Base-by-base conservation (phyloP, 2,797 vertebrate genomes). In the Ptychadena robeensis region DNA sequence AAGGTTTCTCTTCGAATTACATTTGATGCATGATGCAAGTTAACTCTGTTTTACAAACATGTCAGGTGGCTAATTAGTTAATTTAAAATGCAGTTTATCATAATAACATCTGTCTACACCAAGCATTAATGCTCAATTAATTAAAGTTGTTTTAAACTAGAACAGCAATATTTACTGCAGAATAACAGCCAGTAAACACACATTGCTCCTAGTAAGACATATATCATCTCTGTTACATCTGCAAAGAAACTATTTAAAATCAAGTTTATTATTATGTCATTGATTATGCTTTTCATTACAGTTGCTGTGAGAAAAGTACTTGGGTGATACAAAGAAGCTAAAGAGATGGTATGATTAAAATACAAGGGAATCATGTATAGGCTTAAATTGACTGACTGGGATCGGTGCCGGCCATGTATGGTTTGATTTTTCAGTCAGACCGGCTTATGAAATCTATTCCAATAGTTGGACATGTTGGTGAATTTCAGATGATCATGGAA, bases 211-310 rank as follows among this genome's bases (percentile, higher is more conserved):
- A 35, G 44, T 37, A 32, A 75, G 44, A 32, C 53, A 12, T 59
- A 27, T 30, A 74, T 74, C 73, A 59, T 37, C 32, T 35, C n/a
- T 14, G 25, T 61, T 4, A 27, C 18, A 22, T 53, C 44, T 53
- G 27, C n/a, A 61, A 10, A 12, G 59, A 3, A 25, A 28, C n/a
- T 2, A 61, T 53, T 22, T n/a, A 67, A 71, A 80, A 28, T 35
- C 48, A 71, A 38, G 18, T 71, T 80, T 71, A 35, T 80, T 71
- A n/a, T 63, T 63, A 80, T 80, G 44, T 71, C 44, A 73, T 68
- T 71, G 64, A 73, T 80, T 64, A 61, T 61, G 59, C 15, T 61
- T 48, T 53, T 53, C 6, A 53, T 53, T 53, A 53, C 15, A 53
- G 18, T 8, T 25, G 28, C n/a, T 25, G 59, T n/a, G 9, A 61